Base-by-base conservation (phyloP, 2,113 vertebrate genomes). In the Microtus montanus region DNA sequence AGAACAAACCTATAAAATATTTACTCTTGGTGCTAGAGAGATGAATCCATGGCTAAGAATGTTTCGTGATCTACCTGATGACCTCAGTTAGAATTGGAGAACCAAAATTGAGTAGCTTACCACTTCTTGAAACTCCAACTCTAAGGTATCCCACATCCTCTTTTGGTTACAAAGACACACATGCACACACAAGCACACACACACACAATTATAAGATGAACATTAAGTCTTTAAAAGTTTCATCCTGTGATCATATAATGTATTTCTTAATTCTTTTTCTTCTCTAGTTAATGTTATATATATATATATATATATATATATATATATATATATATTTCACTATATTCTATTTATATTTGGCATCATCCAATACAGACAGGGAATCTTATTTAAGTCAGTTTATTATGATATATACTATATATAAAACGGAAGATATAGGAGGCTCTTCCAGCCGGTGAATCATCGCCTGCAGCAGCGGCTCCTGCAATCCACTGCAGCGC, bases 271-370 rank as follows among this genome's bases (percentile, higher is more conserved):
- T 87, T 41, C 0, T 83, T 74, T 79, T 4, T 7, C 20, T 93
- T 96, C 20, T 87, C 5, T 49, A 52, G 30, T 49, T 68, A 88
- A 58, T 47, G 61, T 47, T 83, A 89, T 63, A 44, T 38, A 9
- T 78, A 52, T 89, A 49, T 49, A 49, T 49, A 41, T 41, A 41
- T 83, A 89, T 63, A 44, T 38, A 9, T 83, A 89, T 63, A 44
- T 38, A 9, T 83, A 89, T 63, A 44, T 38, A 9, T 78, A 52
- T 89, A 49, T 49, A 49, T 49, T 74, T 41, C 52, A 44, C 44
- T 6, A 35, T 7, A 19, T 63, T 73, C 35, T 63, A 71, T 71
- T 95, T 83, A 84, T 68, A 94, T 90, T 49, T 93, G 82, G 89
- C 63, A 38, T 2, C 26, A 68, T 61, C 93, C 15, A 77, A 47